These are phyloP conservation scores for Phaenicophaeus curvirostris DNA, from an alignment of 2,797 vertebrate species.

Conservation along the genomic window DNA sequence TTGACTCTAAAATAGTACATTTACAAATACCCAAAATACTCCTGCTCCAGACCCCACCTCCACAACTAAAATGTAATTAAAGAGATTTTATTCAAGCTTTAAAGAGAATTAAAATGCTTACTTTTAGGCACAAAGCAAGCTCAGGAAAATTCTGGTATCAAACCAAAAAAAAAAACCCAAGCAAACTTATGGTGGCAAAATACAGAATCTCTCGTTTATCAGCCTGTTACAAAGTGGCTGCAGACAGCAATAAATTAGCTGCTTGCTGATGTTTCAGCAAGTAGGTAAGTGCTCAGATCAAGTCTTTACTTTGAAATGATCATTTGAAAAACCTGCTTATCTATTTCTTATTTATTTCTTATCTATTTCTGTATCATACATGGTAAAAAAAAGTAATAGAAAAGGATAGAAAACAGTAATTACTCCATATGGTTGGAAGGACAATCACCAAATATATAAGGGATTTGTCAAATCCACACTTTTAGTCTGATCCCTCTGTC, in stretches of 20 bases:
- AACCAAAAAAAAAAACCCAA: not conserved
- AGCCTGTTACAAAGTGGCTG: not conserved
- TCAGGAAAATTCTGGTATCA: not conserved
- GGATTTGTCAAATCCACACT: not conserved
- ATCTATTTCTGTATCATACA: not conserved
- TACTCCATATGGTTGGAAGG: not conserved
- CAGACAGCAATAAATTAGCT: not conserved
- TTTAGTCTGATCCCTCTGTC: not conserved
- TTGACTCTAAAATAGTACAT: not conserved
- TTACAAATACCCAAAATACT: not conserved
- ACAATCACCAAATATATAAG: not conserved
- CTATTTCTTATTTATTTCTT: not conserved
- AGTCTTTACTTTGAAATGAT: not conserved
- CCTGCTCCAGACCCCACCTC: not conserved
- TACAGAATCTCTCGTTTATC: not conserved
- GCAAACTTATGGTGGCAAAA: not conserved
- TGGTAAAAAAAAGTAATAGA: fast-evolving
- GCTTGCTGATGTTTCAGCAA: not conserved
- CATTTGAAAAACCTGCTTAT: not conserved
- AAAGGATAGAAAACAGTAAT: not conserved
- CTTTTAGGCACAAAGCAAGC: not conserved
- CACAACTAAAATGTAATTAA: not conserved
- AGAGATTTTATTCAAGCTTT: not conserved
- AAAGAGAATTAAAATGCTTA: not conserved
- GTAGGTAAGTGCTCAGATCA: not conserved